phyloP scores from a whole-genome alignment of 2,113 vertebrate genomes.

The Cyphotilapia sp. region DNA sequence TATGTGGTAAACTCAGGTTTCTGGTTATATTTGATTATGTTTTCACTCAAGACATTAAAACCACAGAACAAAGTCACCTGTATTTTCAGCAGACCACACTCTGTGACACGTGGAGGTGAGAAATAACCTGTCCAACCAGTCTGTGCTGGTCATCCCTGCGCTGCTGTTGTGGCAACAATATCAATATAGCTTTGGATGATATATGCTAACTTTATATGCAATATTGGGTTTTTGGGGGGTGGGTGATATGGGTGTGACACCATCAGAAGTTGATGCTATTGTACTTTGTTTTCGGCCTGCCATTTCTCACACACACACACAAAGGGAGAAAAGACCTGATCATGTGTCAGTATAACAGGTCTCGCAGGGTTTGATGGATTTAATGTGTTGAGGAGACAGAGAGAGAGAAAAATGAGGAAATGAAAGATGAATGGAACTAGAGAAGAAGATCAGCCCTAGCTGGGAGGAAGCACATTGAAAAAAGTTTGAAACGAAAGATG shows the following conservation, averaged over 20 bases:
- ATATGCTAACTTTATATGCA: not conserved
- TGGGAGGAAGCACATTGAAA: not conserved
- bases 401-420: not conserved
- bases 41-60: not conserved
- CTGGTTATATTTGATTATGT: not conserved
- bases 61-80: not conserved
- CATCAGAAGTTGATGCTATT: not conserved
- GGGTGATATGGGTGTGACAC: not conserved
- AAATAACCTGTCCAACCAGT: conserved; percentile 35
- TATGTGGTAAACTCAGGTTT: not conserved
- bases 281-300: not conserved
- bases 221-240: not conserved
- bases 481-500: not conserved
- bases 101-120: not conserved
- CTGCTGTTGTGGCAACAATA: conserved; percentile 24
- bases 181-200: not conserved
- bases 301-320: not conserved
- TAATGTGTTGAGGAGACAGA: not conserved
- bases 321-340: not conserved
- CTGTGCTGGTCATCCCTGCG: conserved; percentile 4
- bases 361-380: not conserved
- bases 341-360: conserved; percentile 13
- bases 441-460: not conserved
- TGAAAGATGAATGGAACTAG: not conserved
- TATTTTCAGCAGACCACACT: not conserved